Conservation (phyloP, 1,140 invertebrate species). For the Tetramorium alpestre region DNA sequence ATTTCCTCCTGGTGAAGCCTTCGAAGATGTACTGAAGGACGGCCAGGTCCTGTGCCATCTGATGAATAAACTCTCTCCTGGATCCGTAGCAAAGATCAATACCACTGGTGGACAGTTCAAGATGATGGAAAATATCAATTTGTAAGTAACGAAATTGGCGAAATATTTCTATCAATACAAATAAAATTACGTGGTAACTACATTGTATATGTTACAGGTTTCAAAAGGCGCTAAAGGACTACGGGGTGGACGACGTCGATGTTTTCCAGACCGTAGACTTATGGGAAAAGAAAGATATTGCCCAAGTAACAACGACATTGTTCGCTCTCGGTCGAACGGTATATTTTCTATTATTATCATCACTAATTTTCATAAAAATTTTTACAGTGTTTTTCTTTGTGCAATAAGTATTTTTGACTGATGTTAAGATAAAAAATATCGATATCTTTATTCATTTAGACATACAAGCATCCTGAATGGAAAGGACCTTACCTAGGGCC, state of each 20-base stretch:
- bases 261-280: constrained; percentile 98
- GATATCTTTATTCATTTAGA: constrained; percentile 85
- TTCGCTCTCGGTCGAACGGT: constrained; percentile 95
- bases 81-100: constrained; percentile 94
- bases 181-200: neutral
- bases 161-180: neutral
- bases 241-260: constrained; percentile 95
- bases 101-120: constrained; percentile 95
- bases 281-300: constrained; percentile 97
- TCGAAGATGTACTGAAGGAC: constrained; percentile 93
- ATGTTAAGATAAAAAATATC: constrained; percentile 22
- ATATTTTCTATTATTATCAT: constrained; percentile 77
- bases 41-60: constrained; percentile 93
- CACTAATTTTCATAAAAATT: constrained; percentile 4
- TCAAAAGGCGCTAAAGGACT: constrained; percentile 93
- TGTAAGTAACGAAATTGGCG: constrained; percentile 86
- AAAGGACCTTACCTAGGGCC: constrained; percentile 94
- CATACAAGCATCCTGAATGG: constrained; percentile 95
- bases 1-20: constrained; percentile 88
- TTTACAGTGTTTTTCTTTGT: neutral
- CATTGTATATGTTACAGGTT: constrained; percentile 87
- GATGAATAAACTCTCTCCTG: constrained; percentile 95
- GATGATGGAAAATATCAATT: constrained; percentile 97
- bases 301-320: constrained; percentile 94
- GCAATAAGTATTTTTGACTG: neutral